A percentile compares a stretch with the other conserved stretches of the same genome.
Conservation (phyloP, 2,113 vertebrate genomes). For the Bagarius yarrelli region DNA sequence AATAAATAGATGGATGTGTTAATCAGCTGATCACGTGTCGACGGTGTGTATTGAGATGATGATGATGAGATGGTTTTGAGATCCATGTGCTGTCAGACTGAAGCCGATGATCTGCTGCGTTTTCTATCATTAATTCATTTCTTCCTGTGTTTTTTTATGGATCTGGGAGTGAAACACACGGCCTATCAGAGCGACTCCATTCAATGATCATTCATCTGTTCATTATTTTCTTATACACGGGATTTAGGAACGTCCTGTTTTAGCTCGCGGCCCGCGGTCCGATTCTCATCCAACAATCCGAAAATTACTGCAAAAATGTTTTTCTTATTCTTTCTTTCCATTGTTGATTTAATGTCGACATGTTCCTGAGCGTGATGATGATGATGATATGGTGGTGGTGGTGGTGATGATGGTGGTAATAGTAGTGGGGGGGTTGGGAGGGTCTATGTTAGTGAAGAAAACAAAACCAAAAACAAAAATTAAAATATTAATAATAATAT, state of each 20-base stretch:
- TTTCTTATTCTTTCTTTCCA: not conserved
- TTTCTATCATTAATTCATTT: not conserved
- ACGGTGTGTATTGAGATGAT: too few relatives aligned
- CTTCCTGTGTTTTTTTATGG: not conserved
- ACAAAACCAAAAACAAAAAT: too few relatives aligned
- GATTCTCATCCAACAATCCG: not conserved
- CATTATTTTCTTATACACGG: not conserved
- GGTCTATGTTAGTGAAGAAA: too few relatives aligned
- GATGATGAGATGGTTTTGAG: too few relatives aligned
- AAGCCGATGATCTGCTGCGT: not conserved
- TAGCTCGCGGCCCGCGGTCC: not conserved
- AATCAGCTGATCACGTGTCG: too few relatives aligned
- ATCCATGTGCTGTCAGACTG: not conserved
- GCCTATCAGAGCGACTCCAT: slow-evolving; percentile 47
- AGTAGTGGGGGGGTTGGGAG: slow-evolving; percentile 20
- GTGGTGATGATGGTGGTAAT: not conserved
- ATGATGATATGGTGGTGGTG: not conserved
- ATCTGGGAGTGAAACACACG: slow-evolving; percentile 32
- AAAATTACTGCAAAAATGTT: not conserved
- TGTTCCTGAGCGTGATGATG: not conserved
- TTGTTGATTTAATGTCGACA: not conserved
- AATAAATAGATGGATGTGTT: too few relatives aligned
- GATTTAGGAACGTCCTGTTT: not conserved
- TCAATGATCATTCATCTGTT: not conserved
- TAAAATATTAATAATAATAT: too few relatives aligned